These are phyloP conservation scores for Brachionichthys hirsutus DNA, from an alignment of 2,113 vertebrate species.

Conservation along the genomic window DNA sequence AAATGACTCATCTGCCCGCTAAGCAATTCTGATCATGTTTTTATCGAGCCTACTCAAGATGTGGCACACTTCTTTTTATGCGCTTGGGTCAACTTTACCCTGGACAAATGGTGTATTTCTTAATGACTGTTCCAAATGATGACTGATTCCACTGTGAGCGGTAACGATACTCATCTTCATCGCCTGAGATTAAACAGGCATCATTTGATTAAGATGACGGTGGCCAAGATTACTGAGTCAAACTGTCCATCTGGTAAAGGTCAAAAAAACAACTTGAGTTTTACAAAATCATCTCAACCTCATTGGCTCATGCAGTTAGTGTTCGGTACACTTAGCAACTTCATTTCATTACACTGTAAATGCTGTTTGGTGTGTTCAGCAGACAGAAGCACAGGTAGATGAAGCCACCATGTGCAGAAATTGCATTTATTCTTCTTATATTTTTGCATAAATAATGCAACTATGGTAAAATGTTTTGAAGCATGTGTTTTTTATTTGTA, in stretches of 20 bases:
- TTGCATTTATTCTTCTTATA: too few relatives aligned
- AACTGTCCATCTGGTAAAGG: background rate
- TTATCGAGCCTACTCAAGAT: background rate
- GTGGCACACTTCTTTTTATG: background rate
- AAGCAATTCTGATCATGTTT: slow-evolving; percentile 17
- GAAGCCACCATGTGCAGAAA: background rate
- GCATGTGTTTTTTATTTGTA: too few relatives aligned
- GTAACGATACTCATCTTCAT: background rate
- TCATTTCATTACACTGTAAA: background rate
- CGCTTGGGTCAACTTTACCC: background rate
- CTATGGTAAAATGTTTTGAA: too few relatives aligned
- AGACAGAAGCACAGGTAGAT: background rate
- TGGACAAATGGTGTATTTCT: slow-evolving; percentile 16
- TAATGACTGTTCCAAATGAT: slow-evolving; percentile 1
- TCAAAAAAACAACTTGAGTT: background rate
- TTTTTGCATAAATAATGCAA: too few relatives aligned
- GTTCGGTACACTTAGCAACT: background rate
- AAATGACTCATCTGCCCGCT: slow-evolving; percentile 7
- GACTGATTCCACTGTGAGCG: background rate
- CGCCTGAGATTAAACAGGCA: slow-evolving; percentile 3
- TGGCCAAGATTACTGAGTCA: background rate
- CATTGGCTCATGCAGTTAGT: background rate
- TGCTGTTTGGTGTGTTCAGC: background rate
- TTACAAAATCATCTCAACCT: background rate
- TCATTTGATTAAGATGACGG: background rate